Percentiles rank a stretch among this genome's conserved stretches.
These are phyloP conservation scores for Bellardia bayeri DNA, from an alignment of 2,888 invertebrate species.

Conservation along the genomic window DNA sequence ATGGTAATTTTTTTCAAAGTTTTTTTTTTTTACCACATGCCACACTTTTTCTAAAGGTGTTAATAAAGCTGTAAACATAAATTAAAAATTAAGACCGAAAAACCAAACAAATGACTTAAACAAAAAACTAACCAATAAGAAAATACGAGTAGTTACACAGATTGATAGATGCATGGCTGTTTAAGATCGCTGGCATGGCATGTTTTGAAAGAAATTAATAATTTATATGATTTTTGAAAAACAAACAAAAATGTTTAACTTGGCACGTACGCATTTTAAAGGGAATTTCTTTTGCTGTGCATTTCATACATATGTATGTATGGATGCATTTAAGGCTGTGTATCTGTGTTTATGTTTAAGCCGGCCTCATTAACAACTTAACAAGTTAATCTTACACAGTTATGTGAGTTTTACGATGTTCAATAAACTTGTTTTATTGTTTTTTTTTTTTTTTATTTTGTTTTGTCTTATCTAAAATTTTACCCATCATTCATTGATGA, in stretches of 20 bases:
- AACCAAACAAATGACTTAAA: background rate
- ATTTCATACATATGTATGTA: background rate
- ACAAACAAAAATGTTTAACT: constrained; percentile 22
- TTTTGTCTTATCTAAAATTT: background rate
- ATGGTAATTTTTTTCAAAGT: background rate
- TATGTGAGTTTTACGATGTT: constrained; percentile 46
- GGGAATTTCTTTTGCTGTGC: constrained; percentile 52
- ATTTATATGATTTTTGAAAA: background rate
- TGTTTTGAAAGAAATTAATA: constrained; percentile 43
- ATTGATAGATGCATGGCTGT: background rate
- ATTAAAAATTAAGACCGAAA: constrained; percentile 27
- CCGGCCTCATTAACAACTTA: constrained; percentile 63
- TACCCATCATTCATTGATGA: constrained; percentile 53
- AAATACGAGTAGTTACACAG: background rate
- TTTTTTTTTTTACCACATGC: constrained; percentile 15
- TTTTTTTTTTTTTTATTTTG: background rate
- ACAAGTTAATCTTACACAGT: constrained; percentile 56
- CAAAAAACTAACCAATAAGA: no score
- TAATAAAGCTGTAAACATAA: constrained; percentile 71
- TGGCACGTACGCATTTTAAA: constrained; percentile 57
- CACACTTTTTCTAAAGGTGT: constrained; percentile 66
- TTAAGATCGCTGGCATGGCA: constrained; percentile 2
- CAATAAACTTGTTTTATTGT: constrained; percentile 55
- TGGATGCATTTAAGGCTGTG: background rate
- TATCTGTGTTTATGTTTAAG: constrained; percentile 22